Base-by-base conservation (phyloP, 2,888 invertebrate species). In the Eilema sororculum region DNA sequence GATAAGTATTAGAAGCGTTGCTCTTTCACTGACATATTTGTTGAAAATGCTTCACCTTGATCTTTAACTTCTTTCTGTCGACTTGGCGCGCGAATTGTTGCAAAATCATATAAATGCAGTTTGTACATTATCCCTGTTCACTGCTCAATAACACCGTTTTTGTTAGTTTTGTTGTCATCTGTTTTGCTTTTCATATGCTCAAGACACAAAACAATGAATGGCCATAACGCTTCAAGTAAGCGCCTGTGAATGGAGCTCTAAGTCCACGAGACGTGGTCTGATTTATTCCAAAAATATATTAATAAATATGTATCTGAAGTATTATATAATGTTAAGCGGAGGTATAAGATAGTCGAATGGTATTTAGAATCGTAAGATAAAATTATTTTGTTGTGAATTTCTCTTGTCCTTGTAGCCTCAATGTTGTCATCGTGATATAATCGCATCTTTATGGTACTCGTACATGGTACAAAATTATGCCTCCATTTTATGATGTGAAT, bases 211-310 rank as follows among this genome's bases (percentile, higher is more conserved):
- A 41, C 37, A 24, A 0, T 41, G 13, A 41, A 62, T 20, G 37
- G 52, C 52, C n/a, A 52, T 52, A 25, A 20, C 5, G 41, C 24
- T 41, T 25, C 22, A 22, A 61, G 12, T 41, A 16, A 24, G n/a
- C 37, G 24, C 22, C 5, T 25, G 33, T 4, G 6, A 37, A 52
- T 46, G 62, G 59, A 73, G 76, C 71, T 76, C 73, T 77, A 71
- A 70, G 52, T 33, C 69, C 69, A 73, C 72, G 60, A 69, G 25
- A 67, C 12, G 75, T 78, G 75, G 69, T 72, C 65, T 72, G 74
- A 71, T 66, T 59, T 78, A 63, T 79, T 77, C 79, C 81, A 77
- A 78, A 80, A 80, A 75, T 71, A 80, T 76, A 80, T 73, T 75
- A 75, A 71, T 72, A 63, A 70, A 65, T 67, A 69, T 63, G 72